phyloP scores from a whole-genome alignment of 2,113 vertebrate species.

The Vombatus ursinus region DNA sequence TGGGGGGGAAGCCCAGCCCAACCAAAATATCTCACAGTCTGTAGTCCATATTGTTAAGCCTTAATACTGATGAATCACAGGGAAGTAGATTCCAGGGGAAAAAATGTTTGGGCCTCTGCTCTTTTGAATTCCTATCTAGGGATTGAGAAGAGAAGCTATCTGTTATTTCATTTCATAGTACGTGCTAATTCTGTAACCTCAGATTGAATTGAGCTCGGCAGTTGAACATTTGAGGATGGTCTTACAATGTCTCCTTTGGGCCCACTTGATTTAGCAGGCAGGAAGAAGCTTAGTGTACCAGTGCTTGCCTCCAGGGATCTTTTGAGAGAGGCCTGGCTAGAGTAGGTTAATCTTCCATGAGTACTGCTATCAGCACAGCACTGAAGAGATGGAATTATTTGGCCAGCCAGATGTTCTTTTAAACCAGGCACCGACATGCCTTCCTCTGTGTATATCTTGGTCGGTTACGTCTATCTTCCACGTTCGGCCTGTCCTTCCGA shows the following conservation, averaged over 20 bases:
- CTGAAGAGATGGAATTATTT: slow-evolving; percentile 29
- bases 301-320: slow-evolving; percentile 34
- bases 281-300: slow-evolving; percentile 41
- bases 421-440: background rate
- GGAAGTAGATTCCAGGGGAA: slow-evolving; percentile 20
- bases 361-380: slow-evolving; percentile 40
- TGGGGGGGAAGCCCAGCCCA: background rate
- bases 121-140: slow-evolving; percentile 42
- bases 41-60: slow-evolving; percentile 42
- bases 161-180: slow-evolving; percentile 67
- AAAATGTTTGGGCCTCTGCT: slow-evolving; percentile 51
- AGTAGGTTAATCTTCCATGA: background rate
- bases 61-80: slow-evolving; percentile 60
- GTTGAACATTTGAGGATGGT: slow-evolving; percentile 59
- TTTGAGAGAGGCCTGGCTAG: background rate
- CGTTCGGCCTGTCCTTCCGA: background rate
- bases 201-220: slow-evolving; percentile 55
- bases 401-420: background rate
- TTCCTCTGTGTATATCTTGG: slow-evolving; percentile 10
- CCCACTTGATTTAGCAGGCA: slow-evolving; percentile 31
- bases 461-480: slow-evolving; percentile 33
- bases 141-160: slow-evolving; percentile 53
- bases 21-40: slow-evolving; percentile 31
- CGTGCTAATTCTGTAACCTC: slow-evolving; percentile 57
- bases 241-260: slow-evolving; percentile 38